These are phyloP conservation scores for Halotydeus destructor DNA, from an alignment of 1,140 invertebrate species.

Conservation along the genomic window DNA sequence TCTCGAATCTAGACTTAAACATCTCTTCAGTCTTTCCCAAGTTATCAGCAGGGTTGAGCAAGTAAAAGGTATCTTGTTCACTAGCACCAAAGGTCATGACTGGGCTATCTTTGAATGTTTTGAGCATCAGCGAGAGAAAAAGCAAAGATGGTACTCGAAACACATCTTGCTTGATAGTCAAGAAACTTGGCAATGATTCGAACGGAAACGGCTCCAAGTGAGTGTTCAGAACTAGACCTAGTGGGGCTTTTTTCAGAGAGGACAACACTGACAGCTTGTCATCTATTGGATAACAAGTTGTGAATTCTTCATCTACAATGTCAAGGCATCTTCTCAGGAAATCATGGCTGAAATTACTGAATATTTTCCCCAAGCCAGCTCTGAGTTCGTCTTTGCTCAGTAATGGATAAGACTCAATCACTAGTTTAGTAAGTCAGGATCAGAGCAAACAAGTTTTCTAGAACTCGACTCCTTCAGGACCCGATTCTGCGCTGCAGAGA, in stretches of 20 bases:
- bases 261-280: neutral
- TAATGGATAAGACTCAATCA: conserved; percentile 8
- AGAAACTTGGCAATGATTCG: conserved; percentile 9
- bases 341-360: no score
- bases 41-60: conserved; percentile 45
- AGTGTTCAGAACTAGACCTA: conserved; percentile 11
- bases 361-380: conserved; percentile 2
- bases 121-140: conserved; percentile 39
- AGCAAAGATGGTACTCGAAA: conserved; percentile 49
- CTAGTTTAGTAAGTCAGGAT: conserved; percentile 1
- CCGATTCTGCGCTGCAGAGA: neutral
- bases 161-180: conserved; percentile 24
- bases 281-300: neutral
- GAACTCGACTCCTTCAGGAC: neutral
- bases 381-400: neutral
- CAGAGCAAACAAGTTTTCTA: neutral
- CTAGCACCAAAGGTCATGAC: conserved; percentile 15
- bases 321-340: no score
- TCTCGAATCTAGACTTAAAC: conserved; percentile 28
- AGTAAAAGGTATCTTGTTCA: conserved; percentile 31
- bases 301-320: no score
- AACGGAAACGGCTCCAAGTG: conserved; percentile 11
- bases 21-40: conserved; percentile 41
- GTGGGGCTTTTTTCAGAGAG: neutral
- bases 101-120: conserved; percentile 1